Conservation (phyloP, 1,140 invertebrate species). For the Ruditapes philippinarum region DNA sequence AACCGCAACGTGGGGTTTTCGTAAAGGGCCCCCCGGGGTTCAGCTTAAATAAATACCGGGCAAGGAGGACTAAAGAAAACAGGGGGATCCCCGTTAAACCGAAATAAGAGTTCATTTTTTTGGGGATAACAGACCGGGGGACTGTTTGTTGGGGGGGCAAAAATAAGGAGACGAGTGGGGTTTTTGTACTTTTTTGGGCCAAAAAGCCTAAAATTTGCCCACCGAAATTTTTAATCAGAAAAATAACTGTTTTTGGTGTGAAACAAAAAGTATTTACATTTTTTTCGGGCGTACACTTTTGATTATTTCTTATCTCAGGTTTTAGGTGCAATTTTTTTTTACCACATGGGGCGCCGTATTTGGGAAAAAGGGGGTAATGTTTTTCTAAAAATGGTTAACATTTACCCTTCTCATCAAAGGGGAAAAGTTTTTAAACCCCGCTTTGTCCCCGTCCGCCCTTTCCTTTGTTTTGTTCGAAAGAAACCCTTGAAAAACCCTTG, state of each 20-base stretch:
- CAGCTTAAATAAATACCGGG: slow-evolving; percentile 59
- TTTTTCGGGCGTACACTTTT: too few relatives aligned
- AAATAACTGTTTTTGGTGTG: slow-evolving; percentile 38
- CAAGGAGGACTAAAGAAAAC: slow-evolving; percentile 62
- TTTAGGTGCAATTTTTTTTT: too few relatives aligned
- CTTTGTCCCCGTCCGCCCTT: too few relatives aligned
- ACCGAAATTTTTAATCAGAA: slow-evolving; percentile 23
- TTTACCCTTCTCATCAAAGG: too few relatives aligned
- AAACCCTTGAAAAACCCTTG: too few relatives aligned
- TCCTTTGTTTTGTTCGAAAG: too few relatives aligned
- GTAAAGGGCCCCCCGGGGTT: slow-evolving; percentile 36
- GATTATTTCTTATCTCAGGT: too few relatives aligned
- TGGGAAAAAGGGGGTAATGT: too few relatives aligned
- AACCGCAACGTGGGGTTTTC: slow-evolving; percentile 66
- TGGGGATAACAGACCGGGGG: slow-evolving; percentile 34
- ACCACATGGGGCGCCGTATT: too few relatives aligned
- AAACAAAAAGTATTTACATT: slow-evolving; percentile 22
- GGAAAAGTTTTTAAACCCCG: too few relatives aligned
- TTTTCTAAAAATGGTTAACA: too few relatives aligned
- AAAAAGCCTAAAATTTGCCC: slow-evolving; percentile 27
- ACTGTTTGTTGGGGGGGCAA: not conserved
- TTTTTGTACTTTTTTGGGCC: slow-evolving; percentile 47
- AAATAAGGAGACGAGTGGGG: not conserved
- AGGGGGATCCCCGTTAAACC: slow-evolving; percentile 41
- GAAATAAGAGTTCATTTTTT: slow-evolving; percentile 47